Conservation (phyloP, 2,797 vertebrate species). For the Parauchenoglanis punctatus region DNA sequence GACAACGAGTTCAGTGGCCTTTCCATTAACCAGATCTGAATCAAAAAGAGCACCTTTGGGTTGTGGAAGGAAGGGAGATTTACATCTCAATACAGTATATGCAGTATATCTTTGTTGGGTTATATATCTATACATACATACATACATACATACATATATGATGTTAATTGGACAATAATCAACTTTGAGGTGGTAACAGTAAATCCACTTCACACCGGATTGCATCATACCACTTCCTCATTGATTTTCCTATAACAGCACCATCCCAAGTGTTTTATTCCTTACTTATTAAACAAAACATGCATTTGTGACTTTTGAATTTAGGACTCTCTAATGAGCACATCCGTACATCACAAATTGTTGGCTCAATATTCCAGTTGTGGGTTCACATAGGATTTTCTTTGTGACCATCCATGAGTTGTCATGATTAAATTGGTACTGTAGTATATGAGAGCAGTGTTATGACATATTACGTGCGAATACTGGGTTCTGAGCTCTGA, state of each 20-base stretch:
- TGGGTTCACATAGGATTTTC: background rate
- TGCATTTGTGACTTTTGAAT: background rate
- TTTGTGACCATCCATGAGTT: background rate
- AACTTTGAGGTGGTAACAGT: background rate
- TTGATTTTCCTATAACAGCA: background rate
- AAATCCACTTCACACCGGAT: background rate
- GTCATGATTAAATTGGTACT: background rate
- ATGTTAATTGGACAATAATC: background rate
- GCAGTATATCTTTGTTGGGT: background rate
- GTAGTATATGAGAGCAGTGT: constrained; percentile 21
- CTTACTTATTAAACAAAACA: background rate
- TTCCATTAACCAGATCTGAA: background rate
- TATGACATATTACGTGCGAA: constrained; percentile 45
- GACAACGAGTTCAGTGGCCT: background rate
- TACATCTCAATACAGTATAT: background rate
- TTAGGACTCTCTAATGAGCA: background rate
- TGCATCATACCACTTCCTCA: background rate
- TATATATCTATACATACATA: too few species aligned
- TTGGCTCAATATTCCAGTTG: background rate
- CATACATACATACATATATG: background rate
- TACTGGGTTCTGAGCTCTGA: background rate
- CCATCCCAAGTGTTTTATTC: background rate
- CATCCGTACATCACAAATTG: background rate
- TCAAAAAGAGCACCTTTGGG: background rate
- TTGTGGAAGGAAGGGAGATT: background rate